Evolutionary conservation across 2,888 invertebrate genomes (phyloP).

Genomic region (Helicoverpa assulta): DNA sequence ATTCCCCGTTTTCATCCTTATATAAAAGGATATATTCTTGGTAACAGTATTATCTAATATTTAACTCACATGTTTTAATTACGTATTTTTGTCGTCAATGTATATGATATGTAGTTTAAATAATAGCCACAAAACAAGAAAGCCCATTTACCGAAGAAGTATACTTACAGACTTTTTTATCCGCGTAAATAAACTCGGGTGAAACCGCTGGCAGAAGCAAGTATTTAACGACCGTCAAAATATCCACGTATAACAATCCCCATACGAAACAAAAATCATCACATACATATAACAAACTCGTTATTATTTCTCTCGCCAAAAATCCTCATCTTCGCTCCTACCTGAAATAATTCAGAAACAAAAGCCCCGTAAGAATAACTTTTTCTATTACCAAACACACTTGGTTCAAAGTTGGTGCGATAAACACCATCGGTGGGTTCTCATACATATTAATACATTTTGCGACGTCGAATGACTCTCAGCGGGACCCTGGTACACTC

Average conservation of each 20-base stretch:
- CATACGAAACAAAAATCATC: neutral
- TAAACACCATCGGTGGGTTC: slow-evolving; percentile 65
- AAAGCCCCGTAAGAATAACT: slow-evolving; percentile 65
- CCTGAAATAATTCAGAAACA: slow-evolving; percentile 60
- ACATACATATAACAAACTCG: slow-evolving; percentile 23
- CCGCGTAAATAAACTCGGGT: too few species aligned
- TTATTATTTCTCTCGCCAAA: slow-evolving; percentile 17
- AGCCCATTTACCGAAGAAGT: too few species aligned
- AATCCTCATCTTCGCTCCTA: slow-evolving; percentile 28
- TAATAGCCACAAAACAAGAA: too few species aligned
- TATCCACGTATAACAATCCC: neutral
- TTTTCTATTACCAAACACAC: slow-evolving; percentile 67
- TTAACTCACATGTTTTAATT: too few species aligned
- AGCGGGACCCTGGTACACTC: slow-evolving; percentile 63
- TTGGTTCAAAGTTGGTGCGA: slow-evolving; percentile 64
- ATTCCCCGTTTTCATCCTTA: too few species aligned
- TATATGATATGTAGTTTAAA: too few species aligned
- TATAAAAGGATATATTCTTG: too few species aligned
- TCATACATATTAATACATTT: slow-evolving; percentile 82
- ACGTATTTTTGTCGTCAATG: too few species aligned
- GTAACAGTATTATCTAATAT: too few species aligned
- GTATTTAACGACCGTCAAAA: too few species aligned
- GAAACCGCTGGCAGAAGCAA: too few species aligned
- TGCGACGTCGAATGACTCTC: slow-evolving; percentile 76
- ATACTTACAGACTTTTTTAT: too few species aligned